Evolutionary conservation across 2,113 vertebrate genomes (phyloP).

Genomic region (Eptesicus fuscus): DNA sequence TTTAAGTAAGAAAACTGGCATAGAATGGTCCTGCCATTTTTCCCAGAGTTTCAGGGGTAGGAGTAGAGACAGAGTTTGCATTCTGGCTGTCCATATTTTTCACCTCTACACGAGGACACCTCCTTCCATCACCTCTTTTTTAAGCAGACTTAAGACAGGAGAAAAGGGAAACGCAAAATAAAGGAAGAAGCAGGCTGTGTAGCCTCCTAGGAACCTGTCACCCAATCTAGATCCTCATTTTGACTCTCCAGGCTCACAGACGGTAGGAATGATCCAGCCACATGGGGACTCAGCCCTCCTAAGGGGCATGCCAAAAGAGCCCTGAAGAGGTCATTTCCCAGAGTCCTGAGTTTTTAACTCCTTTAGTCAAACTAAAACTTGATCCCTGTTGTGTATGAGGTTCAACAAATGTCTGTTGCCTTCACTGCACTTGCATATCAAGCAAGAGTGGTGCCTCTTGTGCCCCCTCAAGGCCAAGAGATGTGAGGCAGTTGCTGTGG

Average conservation of each 20-base stretch:
- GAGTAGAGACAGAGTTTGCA: not conserved
- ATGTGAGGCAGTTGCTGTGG: accelerated
- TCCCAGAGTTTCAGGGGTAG: not conserved
- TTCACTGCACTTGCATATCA: not conserved
- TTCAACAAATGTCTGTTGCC: not conserved
- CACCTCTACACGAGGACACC: accelerated
- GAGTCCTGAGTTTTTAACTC: not conserved
- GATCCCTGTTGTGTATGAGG: not conserved
- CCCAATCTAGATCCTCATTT: not conserved
- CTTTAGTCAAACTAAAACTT: not conserved
- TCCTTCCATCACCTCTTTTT: not conserved
- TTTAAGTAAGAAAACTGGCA: not conserved
- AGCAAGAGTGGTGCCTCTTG: not conserved
- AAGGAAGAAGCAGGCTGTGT: not conserved
- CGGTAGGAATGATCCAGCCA: not conserved
- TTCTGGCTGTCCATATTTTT: not conserved
- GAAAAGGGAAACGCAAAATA: too few species aligned
- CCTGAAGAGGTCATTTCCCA: not conserved
- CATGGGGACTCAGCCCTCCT: not conserved
- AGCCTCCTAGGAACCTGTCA: not conserved
- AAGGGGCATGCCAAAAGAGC: not conserved
- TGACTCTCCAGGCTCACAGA: not conserved
- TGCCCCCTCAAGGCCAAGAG: not conserved
- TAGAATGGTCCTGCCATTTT: not conserved
- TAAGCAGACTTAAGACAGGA: not conserved